A percentile compares a stretch with the other conserved stretches of the same genome.
These are phyloP conservation scores for Blastomussa wellsi DNA, from an alignment of 92 coral and sea anemone genomes.

Conservation along the genomic window DNA sequence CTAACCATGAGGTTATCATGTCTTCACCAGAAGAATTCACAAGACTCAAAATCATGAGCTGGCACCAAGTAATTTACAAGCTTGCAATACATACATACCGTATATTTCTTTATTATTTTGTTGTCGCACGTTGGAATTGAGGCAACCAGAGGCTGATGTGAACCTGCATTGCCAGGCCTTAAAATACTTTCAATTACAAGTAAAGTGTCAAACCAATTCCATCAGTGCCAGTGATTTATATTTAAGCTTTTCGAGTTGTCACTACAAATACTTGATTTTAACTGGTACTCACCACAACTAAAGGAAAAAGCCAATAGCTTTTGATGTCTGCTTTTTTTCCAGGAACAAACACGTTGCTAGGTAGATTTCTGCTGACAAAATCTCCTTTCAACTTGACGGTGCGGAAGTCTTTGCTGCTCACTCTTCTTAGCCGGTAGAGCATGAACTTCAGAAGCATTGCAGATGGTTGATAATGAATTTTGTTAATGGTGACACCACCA, in stretches of 20 bases:
- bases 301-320: conserved; percentile 94
- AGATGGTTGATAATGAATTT: conserved; percentile 80
- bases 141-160: too few species aligned
- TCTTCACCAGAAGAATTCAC: too few species aligned
- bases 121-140: too few species aligned
- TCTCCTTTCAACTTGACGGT: conserved; percentile 83
- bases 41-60: too few species aligned
- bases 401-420: conserved; percentile 64
- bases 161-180: too few species aligned
- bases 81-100: too few species aligned
- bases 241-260: too few species aligned
- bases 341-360: conserved; percentile 81
- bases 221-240: not conserved
- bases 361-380: conserved; percentile 78
- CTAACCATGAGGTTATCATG: too few species aligned
- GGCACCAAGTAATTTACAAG: too few species aligned
- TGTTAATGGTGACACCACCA: conserved; percentile 60
- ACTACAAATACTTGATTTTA: too few species aligned
- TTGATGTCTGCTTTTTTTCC: conserved; percentile 70
- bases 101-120: too few species aligned
- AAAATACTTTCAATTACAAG: too few species aligned
- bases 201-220: not conserved
- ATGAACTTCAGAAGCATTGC: conserved; percentile 79
- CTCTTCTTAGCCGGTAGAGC: conserved; percentile 67
- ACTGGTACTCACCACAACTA: conserved; percentile 80